These are phyloP conservation scores for Kryptolebias ocellatus DNA, from an alignment of 2,797 vertebrate genomes.

Conservation along the genomic window DNA sequence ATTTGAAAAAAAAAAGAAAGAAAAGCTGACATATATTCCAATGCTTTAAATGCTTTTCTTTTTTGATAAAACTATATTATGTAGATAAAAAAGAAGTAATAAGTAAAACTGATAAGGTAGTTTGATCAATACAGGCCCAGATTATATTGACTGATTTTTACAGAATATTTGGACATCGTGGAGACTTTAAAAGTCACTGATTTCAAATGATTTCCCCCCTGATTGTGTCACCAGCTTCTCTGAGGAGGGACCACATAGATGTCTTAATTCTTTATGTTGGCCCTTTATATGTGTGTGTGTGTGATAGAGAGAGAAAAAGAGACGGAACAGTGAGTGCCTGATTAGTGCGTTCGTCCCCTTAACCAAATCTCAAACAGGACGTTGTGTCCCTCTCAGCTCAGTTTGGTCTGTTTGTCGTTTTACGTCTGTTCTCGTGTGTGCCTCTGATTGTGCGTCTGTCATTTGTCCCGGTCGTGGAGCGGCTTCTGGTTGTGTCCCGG, in stretches of 20 bases:
- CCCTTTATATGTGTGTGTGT: constrained; percentile 48
- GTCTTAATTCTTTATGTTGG: constrained; percentile 73
- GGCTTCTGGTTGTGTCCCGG: constrained; percentile 52
- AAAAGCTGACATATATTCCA: too few species aligned
- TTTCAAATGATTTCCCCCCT: constrained; percentile 51
- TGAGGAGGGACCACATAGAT: constrained; percentile 72
- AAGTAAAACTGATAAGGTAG: background rate
- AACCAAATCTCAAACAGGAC: constrained; percentile 52
- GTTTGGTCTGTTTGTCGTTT: constrained; percentile 44
- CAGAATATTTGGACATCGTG: constrained; percentile 13
- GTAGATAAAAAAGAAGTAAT: background rate
- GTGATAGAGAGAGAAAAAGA: background rate
- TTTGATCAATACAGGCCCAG: constrained; percentile 52
- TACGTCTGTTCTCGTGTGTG: constrained; percentile 34
- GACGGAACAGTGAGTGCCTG: constrained; percentile 18
- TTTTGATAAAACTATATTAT: background rate
- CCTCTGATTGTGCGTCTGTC: constrained; percentile 46
- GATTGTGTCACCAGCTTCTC: constrained; percentile 79
- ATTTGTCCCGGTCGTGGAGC: constrained; percentile 55
- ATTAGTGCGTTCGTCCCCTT: constrained; percentile 22
- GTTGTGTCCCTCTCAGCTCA: constrained; percentile 39
- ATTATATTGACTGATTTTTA: constrained; percentile 28
- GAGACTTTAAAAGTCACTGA: constrained; percentile 26
- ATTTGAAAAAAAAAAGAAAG: too few species aligned
- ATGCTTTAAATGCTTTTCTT: background rate